Conservation (phyloP, 2,113 vertebrate species). For the Cettia cetti region DNA sequence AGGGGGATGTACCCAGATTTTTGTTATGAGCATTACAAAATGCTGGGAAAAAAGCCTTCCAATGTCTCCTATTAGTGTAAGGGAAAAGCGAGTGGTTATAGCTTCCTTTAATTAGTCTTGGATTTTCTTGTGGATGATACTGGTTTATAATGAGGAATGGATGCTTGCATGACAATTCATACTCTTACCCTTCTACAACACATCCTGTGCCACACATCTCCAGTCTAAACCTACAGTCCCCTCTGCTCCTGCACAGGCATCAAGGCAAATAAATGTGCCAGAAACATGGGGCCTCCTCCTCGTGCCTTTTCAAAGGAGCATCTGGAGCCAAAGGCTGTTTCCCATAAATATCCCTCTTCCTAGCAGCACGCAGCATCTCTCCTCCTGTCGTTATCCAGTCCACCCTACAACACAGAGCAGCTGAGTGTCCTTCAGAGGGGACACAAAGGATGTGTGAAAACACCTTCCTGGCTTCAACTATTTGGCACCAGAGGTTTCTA, state of each 20-base stretch:
- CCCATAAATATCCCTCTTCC: background rate
- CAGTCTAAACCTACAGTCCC: background rate
- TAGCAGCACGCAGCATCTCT: background rate
- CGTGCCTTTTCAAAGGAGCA: background rate
- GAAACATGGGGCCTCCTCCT: background rate
- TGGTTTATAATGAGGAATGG: background rate
- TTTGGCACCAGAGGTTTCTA: background rate
- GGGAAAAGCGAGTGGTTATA: background rate
- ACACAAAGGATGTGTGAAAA: background rate
- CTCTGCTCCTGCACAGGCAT: background rate
- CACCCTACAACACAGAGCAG: background rate
- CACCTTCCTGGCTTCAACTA: background rate
- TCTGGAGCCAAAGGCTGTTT: background rate
- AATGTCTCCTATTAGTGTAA: background rate
- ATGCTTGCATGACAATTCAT: background rate
- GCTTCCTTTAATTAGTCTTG: background rate
- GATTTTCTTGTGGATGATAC: background rate
- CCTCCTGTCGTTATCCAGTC: accelerated
- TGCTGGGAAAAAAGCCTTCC: background rate
- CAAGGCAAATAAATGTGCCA: background rate
- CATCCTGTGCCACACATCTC: background rate
- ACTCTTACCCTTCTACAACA: background rate
- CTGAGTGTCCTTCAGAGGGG: background rate
- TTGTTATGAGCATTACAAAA: background rate
- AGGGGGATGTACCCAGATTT: background rate